phyloP scores from a whole-genome alignment of 2,797 vertebrate species.

The Syndactyla subalaris region DNA sequence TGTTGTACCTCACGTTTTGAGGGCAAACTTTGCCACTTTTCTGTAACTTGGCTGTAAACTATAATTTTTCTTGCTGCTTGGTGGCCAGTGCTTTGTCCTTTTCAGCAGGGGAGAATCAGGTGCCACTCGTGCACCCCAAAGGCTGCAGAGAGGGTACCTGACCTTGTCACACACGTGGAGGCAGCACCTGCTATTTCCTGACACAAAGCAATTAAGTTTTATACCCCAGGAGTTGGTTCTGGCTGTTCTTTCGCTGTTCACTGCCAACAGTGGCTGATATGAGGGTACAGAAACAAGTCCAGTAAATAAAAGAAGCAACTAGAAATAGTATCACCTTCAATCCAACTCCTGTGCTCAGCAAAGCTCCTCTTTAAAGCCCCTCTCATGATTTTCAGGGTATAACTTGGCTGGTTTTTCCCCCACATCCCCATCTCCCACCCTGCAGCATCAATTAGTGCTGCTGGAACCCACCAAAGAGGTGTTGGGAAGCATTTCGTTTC shows the following conservation, averaged over 20 bases:
- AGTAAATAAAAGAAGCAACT: fast-evolving
- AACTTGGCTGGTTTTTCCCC: neutral
- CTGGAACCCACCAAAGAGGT: neutral
- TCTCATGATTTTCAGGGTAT: neutral
- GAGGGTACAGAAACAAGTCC: neutral
- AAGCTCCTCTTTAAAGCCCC: neutral
- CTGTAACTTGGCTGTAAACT: fast-evolving
- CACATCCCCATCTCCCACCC: neutral
- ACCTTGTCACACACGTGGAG: neutral
- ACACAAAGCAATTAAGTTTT: fast-evolving
- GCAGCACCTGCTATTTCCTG: neutral
- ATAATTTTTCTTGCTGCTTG: neutral
- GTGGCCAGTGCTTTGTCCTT: fast-evolving
- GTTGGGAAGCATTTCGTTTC: conserved; percentile 6
- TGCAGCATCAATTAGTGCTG: neutral
- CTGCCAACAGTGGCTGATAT: neutral
- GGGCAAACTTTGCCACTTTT: neutral
- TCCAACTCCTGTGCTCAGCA: neutral
- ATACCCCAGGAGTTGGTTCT: fast-evolving
- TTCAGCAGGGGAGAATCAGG: neutral
- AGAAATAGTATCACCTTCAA: neutral
- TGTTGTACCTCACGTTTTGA: neutral
- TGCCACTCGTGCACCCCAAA: neutral
- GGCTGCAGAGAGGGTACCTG: neutral
- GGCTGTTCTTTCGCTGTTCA: fast-evolving